phyloP scores from a whole-genome alignment of 2,797 vertebrate species.

The Acropternis orthonyx region DNA sequence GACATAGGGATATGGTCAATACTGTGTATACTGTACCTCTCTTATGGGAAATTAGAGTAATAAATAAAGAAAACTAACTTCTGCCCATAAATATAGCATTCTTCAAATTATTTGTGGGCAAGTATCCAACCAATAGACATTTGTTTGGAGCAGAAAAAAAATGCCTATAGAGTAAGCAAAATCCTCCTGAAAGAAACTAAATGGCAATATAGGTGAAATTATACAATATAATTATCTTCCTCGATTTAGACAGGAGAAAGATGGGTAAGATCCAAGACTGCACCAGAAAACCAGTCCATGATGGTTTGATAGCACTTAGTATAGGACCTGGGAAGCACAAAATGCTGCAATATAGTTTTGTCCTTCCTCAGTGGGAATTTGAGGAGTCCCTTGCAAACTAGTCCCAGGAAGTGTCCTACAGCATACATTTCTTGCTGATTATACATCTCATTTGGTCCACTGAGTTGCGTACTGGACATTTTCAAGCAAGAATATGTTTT shows the following conservation, averaged over 20 bases:
- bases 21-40: not conserved
- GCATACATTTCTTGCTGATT: not conserved
- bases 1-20: not conserved
- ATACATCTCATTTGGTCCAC: not conserved
- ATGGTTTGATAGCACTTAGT: not conserved
- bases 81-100: not conserved
- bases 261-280: not conserved
- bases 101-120: not conserved
- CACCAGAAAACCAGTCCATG: not conserved
- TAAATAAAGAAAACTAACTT: not conserved
- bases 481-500: not conserved
- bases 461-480: not conserved
- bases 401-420: not conserved
- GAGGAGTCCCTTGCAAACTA: not conserved
- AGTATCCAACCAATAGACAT: not conserved
- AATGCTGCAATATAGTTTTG: not conserved
- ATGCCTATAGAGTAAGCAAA: not conserved
- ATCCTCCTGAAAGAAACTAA: not conserved
- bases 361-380: not conserved
- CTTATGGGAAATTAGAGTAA: not conserved
- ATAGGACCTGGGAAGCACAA: not conserved
- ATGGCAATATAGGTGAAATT: not conserved
- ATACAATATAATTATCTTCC: not conserved
- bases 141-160: not conserved
- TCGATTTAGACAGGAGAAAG: not conserved